A percentile compares a stretch with the other conserved stretches of the same genome.
phyloP scores from a whole-genome alignment of 1,140 invertebrate genomes.

The Steinernema khuongi region DNA sequence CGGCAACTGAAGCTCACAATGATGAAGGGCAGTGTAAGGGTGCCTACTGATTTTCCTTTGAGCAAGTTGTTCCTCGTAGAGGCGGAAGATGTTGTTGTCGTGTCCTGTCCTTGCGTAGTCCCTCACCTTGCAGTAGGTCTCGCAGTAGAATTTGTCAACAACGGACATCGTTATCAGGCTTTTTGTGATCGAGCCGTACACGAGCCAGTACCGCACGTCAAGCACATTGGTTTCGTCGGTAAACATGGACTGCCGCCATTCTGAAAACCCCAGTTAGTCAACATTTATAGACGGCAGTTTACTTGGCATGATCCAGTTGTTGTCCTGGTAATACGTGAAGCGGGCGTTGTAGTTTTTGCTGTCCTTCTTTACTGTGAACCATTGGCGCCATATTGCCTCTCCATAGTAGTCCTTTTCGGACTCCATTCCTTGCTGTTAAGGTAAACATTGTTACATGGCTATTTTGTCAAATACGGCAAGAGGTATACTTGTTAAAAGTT shows the following conservation, averaged over 20 bases:
- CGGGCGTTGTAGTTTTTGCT: background rate
- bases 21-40: background rate
- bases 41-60: background rate
- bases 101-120: background rate
- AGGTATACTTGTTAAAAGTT: no score
- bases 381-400: background rate
- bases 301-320: background rate
- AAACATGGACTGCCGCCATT: background rate
- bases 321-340: background rate
- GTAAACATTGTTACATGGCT: no score
- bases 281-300: no score
- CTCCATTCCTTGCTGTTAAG: no score
- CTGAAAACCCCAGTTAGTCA: background rate
- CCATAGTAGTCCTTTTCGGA: background rate
- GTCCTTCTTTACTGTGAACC: background rate
- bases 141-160: background rate
- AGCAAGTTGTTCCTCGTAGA: background rate
- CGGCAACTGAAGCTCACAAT: background rate
- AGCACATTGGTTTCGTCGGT: background rate
- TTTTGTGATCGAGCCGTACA: background rate
- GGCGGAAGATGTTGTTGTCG: background rate
- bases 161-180: background rate
- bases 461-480: no score
- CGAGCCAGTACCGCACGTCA: background rate
- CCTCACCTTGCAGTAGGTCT: background rate